phyloP scores from a whole-genome alignment of 2,113 vertebrate species.

The Rhea pennata region DNA sequence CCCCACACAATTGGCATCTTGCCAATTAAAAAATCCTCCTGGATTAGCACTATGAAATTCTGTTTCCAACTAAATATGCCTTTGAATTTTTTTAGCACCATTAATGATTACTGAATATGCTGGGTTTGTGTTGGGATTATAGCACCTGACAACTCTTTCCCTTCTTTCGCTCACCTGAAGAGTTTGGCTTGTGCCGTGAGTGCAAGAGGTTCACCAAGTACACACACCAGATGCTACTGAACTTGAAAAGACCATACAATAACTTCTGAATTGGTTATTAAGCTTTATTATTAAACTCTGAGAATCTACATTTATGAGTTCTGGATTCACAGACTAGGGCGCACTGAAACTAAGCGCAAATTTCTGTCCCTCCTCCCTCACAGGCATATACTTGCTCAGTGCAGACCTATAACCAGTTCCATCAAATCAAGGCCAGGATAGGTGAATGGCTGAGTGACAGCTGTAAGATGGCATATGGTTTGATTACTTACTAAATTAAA shows the following conservation, averaged over 20 bases:
- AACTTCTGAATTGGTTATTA: not conserved
- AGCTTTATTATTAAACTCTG: rapidly evolving
- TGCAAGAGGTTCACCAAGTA: not conserved
- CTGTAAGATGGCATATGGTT: not conserved
- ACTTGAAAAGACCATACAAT: not conserved
- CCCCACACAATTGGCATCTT: not conserved
- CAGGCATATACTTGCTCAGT: not conserved
- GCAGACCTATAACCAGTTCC: not conserved
- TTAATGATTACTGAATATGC: not conserved
- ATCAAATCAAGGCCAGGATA: not conserved
- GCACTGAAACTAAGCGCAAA: not conserved
- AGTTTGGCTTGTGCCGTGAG: not conserved
- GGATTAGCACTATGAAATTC: slow-evolving; percentile 1
- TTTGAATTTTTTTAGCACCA: not conserved
- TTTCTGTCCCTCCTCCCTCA: not conserved
- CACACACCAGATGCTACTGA: not conserved
- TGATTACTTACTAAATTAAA: not conserved
- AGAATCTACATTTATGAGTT: not conserved
- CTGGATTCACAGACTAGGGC: not conserved
- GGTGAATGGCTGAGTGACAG: not conserved
- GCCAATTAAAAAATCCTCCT: not conserved
- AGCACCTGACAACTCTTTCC: not conserved
- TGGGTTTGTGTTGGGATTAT: not conserved
- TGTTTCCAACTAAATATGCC: not conserved
- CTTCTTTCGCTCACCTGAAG: not conserved